Base-by-base conservation (phyloP, 2,888 invertebrate species). In the Lithophane semibrunnea region DNA sequence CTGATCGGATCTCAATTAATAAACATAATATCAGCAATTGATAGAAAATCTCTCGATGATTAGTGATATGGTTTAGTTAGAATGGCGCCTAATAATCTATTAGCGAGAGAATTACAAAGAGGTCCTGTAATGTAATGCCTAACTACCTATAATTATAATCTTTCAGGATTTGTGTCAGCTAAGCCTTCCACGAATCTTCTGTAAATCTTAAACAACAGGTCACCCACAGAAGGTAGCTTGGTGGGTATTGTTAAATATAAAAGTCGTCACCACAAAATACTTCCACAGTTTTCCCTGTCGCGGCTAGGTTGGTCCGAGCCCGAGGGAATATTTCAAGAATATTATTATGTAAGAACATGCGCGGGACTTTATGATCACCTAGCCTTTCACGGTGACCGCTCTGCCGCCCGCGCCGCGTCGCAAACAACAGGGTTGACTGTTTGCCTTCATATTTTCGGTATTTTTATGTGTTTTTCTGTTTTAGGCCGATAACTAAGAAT, bases 341-440 rank as follows among this genome's bases (percentile, higher is more conserved):
- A 96, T 96, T 96, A 96, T 96, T 96, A 96, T 96, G 96, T 96
- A 96, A 95, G 96, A 95, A 96, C 96, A 96, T 96, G 96, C 95
- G 92, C 95, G 93, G 90, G 93, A 94, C 95, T 96, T 95, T 95
- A 95, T 96, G 96, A 96, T 96, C 96, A 96, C 96, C 96, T 96
- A 93, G 94, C 94, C 94, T 95, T 95, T 94, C 95, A 94, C 95
- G 95, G 95, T 94, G 94, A 92, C 94, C 94, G 95, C 92, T 92
- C 92, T 91, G 92, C 92, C 92, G 92, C 92, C 37, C 37, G 37
- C 5, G 37, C 37, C 37, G 88, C 37, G 88, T 89, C 90, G 89
- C 89, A 88, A 87, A 86, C 83, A 86, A 44, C 88, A 95, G 96
- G 96, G 96, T 47, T 95, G 94, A 0, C 90, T 77, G 67, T 61